These are phyloP conservation scores for Euglossa dilemma DNA, from an alignment of 1,140 invertebrate genomes.

Conservation along the genomic window DNA sequence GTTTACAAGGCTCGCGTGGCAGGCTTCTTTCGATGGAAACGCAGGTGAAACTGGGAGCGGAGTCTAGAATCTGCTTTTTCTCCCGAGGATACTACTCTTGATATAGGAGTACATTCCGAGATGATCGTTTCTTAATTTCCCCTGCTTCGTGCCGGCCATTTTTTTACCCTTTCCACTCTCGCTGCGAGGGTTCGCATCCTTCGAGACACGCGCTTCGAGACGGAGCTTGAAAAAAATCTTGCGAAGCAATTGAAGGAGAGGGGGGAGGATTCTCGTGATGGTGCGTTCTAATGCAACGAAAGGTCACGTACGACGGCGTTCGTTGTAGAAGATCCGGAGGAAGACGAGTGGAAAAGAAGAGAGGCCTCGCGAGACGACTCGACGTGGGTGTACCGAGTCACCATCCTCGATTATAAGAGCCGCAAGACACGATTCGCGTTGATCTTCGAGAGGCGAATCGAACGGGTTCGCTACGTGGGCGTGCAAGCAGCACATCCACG, in stretches of 20 bases:
- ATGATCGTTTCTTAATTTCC: neutral
- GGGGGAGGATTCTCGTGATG: too few relatives aligned
- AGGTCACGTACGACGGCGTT: too few relatives aligned
- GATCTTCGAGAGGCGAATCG: slow-evolving; percentile 1
- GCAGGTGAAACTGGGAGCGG: neutral
- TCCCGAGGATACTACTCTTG: neutral
- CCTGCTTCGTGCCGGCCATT: too few relatives aligned
- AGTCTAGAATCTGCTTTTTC: neutral
- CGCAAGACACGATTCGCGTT: slow-evolving; percentile 8
- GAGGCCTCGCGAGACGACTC: neutral
- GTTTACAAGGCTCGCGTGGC: neutral
- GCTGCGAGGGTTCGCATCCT: too few relatives aligned
- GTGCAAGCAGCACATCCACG: slow-evolving; percentile 22
- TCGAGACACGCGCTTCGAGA: too few relatives aligned
- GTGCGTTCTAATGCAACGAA: too few relatives aligned
- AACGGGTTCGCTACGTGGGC: slow-evolving; percentile 13
- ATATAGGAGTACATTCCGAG: neutral
- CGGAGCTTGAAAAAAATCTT: too few relatives aligned
- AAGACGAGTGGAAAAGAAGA: neutral
- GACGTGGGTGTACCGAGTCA: neutral
- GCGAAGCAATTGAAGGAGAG: too few relatives aligned
- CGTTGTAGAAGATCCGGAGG: too few relatives aligned
- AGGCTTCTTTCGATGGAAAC: too few relatives aligned
- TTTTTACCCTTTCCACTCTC: too few relatives aligned
- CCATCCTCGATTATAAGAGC: neutral